Conservation (phyloP, 2,113 vertebrate species). For the Patagioenas fasciata region DNA sequence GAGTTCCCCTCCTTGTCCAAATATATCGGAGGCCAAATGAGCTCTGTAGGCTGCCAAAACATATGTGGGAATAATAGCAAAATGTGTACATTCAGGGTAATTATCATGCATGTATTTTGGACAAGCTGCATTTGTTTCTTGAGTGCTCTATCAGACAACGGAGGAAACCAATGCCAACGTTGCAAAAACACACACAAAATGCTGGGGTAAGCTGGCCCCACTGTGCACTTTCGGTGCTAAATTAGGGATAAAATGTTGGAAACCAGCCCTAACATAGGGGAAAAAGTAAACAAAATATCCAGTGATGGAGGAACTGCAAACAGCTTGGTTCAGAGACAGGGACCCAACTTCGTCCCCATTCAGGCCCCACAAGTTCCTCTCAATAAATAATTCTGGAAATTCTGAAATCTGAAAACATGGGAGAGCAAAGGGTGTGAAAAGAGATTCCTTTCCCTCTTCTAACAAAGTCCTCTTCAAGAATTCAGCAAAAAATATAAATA, state of each 20-base stretch:
- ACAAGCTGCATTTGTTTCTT: conserved; percentile 18
- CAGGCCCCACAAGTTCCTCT: not conserved
- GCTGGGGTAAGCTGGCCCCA: conserved; percentile 9
- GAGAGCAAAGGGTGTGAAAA: not conserved
- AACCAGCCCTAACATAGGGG: not conserved
- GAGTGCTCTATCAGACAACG: not conserved
- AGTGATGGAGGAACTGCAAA: not conserved
- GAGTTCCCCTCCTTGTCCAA: not conserved
- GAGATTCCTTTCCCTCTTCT: not conserved
- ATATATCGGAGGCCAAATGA: conserved; percentile 3
- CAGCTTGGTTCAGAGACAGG: not conserved
- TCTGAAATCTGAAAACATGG: not conserved
- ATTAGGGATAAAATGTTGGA: conserved; percentile 51
- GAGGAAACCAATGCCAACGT: not conserved
- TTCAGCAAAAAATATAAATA: not conserved
- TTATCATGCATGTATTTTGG: conserved; percentile 8
- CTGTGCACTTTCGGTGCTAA: conserved; percentile 40
- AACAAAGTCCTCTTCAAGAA: not conserved
- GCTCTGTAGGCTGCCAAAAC: conserved; percentile 3
- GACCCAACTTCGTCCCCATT: not conserved
- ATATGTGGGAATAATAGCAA: not conserved
- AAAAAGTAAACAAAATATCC: conserved; percentile 21
- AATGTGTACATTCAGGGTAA: not conserved
- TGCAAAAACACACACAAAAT: conserved; percentile 25
- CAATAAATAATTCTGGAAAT: not conserved